These are phyloP conservation scores for Cyrtodaria siliqua DNA, from an alignment of 2,888 invertebrate genomes.

Conservation along the genomic window DNA sequence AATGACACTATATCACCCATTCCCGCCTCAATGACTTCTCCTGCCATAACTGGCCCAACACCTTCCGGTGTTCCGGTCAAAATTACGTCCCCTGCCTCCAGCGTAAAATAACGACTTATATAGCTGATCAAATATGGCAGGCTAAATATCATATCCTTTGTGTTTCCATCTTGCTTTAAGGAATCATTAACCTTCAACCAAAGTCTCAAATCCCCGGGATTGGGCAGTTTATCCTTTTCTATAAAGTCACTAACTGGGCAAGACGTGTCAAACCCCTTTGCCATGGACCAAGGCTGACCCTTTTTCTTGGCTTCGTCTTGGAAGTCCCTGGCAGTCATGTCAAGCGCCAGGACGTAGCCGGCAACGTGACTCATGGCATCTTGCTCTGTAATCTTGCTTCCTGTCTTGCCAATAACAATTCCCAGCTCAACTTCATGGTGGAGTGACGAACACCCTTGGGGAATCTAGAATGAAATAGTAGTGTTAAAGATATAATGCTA, in stretches of 20 bases:
- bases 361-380: conserved; percentile 89
- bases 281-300: conserved; percentile 91
- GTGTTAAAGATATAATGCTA: too few species aligned
- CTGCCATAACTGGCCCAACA: conserved; percentile 88
- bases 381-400: conserved; percentile 88
- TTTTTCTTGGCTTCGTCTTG: conserved; percentile 87
- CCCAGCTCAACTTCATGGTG: conserved; percentile 93
- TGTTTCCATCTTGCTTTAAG: conserved; percentile 89
- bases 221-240: conserved; percentile 82
- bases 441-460: conserved; percentile 89
- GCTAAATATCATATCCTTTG: conserved; percentile 90
- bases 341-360: conserved; percentile 91
- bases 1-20: conserved; percentile 79
- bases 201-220: conserved; percentile 77
- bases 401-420: conserved; percentile 90
- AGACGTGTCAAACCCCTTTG: conserved; percentile 93
- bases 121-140: conserved; percentile 90
- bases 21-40: conserved; percentile 90
- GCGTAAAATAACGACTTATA: conserved; percentile 90
- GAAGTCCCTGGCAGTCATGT: conserved; percentile 89
- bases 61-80: conserved; percentile 92
- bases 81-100: conserved; percentile 91
- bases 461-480: conserved; percentile 89
- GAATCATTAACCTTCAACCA: conserved; percentile 88
- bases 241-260: conserved; percentile 91